Evolutionary conservation across 2,113 vertebrate species (phyloP), one percentile per base, ranked within the genome.

Genomic region (Pimephales promelas): DNA sequence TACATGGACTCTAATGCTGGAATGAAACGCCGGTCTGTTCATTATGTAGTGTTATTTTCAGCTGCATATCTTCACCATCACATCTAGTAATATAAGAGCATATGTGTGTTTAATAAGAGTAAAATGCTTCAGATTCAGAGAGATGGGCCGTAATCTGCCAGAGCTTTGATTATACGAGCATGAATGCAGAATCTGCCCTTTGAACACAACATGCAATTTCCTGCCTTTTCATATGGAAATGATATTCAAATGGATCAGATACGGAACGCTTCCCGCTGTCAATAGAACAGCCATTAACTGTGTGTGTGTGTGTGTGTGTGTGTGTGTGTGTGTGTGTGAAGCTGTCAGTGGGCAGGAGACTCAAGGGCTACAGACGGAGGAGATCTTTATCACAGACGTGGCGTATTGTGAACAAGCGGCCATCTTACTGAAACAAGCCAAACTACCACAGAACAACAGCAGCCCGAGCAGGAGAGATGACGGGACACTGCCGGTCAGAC

Each of bases 341-440:
- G 83, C 76, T 76, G 74, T 79, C 47, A 68, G 74, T 45, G 70
- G 47, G 47, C 71, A 70, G 47, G 83, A 84, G 31, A 75, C 47
- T 57, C 61, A 68, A 59, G 56, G 47, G 5, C 64, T 47, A 24
- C 52, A 77, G 64, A 93, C 90, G 81, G 95, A 95, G 14, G 94
- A 96, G 22, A 62, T 92, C 76, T 94, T 96, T 92, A 94, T 90
- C 88, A 95, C 94, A 47, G 96, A 97, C 10, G 86, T 96, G 83
- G 96, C 96, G 52, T 98, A 96, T 91, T 97, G 95, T 0, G 96
- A 97, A 82, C 96, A 98, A 87, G 96, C 96, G 0, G 94, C 90
- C 83, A 92, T 95, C 34, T 91, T 95, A 76, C 93, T 94, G 56
- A 95, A 95, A 86, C 92, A 94, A 82, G 89, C 93, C 0, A 92